A percentile compares a stretch with the other conserved stretches of the same genome.
Conservation (phyloP, 1,140 invertebrate species). For the Leptoteleia sp. region DNA sequence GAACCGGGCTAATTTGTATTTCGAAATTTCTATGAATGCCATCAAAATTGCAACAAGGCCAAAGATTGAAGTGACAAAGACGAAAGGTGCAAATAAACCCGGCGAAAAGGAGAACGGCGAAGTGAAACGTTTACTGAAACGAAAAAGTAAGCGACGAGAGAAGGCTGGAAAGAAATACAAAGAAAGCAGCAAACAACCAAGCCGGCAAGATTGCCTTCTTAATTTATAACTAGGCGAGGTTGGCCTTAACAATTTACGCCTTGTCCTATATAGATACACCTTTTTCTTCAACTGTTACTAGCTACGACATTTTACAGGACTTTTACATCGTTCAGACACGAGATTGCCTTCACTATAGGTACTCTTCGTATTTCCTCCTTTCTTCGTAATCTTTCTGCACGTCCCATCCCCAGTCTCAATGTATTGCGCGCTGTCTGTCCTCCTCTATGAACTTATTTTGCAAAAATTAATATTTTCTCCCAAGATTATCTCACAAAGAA, state of each 20-base stretch:
- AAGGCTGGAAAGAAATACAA: conserved; percentile 57
- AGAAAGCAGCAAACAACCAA: conserved; percentile 62
- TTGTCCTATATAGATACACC: conserved; percentile 65
- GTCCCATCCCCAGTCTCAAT: conserved; percentile 29
- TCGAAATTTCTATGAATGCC: background rate
- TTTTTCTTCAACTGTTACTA: conserved; percentile 63
- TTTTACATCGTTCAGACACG: conserved; percentile 69
- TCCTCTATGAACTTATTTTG: conserved; percentile 4
- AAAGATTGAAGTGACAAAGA: conserved; percentile 20
- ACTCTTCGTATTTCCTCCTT: too few species aligned
- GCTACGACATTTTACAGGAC: conserved; percentile 70
- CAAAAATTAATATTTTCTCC: conserved; percentile 19
- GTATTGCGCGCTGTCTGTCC: conserved; percentile 35
- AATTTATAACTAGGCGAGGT: conserved; percentile 78
- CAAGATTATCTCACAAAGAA: too few species aligned
- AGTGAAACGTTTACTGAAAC: conserved; percentile 60
- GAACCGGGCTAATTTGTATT: too few species aligned
- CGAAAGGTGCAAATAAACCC: conserved; percentile 44
- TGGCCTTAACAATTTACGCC: conserved; percentile 77
- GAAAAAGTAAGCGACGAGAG: conserved; percentile 50
- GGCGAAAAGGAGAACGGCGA: conserved; percentile 31
- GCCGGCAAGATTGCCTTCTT: conserved; percentile 76
- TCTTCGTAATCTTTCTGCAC: conserved; percentile 50
- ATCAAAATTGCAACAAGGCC: conserved; percentile 19
- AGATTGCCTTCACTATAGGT: conserved; percentile 71